Base-by-base conservation (phyloP, 2,113 vertebrate species). In the Perca fluviatilis region DNA sequence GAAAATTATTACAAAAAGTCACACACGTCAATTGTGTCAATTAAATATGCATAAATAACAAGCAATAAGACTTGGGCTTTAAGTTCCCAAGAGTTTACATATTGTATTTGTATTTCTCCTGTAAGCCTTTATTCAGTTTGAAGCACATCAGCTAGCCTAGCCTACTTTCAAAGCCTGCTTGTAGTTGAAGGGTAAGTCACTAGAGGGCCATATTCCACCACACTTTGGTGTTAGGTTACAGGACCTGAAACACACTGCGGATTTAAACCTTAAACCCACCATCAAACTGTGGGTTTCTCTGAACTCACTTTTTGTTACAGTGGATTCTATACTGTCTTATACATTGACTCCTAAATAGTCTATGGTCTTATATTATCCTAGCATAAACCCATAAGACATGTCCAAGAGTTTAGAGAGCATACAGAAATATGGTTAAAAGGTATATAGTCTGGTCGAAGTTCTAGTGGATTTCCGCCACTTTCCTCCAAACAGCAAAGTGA, bases 191-290 rank as follows among this genome's bases (percentile, higher is more conserved):
- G 2, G 3, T 23, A 2, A 2, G 54, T 63, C 91, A 80, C 89
- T 87, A 92, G 93, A 82, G 86, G 89, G 91, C 68, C 2, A 69
- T 47, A 49, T 87, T 82, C 13, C 61, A 82, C 85, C 56, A 80
- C 15, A 49, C 73, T 70, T 78, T 30, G 46, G 12, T n/a, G 25
- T 57, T 46, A 62, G 54, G 40, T 69, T 25, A 64, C 11, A 50
- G 63, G 33, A 61, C 12, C 14, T 64, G 47, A 33, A 43, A 57
- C 27, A 57, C 16, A 65, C 2, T 5, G 6, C 0, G 43, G 12
- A 79, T 76, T 76, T 57, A 60, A 82, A 11, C 40, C 10, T 43
- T 43, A 43, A 78, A 23, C 14, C 18, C 19, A 40, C 6, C 4
- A 75, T 36, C 56, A 40, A 40, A 40, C 43, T 80, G 40, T 58